Base-by-base conservation (phyloP, 92 coral and sea anemone species). In the Actinernus sp. region DNA sequence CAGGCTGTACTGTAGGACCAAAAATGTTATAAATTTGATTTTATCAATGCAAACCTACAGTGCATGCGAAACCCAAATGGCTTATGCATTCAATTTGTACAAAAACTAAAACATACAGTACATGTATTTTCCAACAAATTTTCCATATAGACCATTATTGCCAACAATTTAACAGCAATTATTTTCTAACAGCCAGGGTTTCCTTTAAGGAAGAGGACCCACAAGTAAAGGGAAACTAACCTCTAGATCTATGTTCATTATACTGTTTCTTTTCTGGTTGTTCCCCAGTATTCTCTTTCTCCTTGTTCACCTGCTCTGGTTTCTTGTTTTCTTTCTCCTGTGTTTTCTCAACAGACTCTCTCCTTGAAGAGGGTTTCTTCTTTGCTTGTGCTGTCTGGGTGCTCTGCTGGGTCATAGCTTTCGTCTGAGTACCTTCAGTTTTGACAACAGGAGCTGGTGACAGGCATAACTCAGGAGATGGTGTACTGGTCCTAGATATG, bases 351-450 rank as follows among this genome's bases (percentile, higher is more conserved):
- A 43, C 73, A 3, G 99, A 95, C 53, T 70, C 86, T 56, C 74
- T 80, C 29, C 99, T 78, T 10, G 98, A 90, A 13, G 93, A 83
- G 3, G 98, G 74, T 71, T 83, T 95, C 56, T 71, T 91, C 19
- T 74, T 71, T n/a, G n/a, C n/a, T 27, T 55, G 78, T 14, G 82
- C 70, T 1, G 97, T 91, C 49, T 91, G 97, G 11, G 95, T 91
- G 11, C 79, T 86, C 41, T 92, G 86, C 34, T 87, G 97, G 39
- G 82, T 31, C 3, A 90, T 83, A 19, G 54, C 63, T 58, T 71
- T 92, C n/a, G 83, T 74, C 31, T 80, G 92, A 9, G 96, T 67
- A 26, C 82, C 88, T 28, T 67, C 86, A 36, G 58, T 67, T 31
- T 67, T 81, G 14, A 74, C 52, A 1, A 61, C 81, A 10, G 61